These are phyloP conservation scores for Girardinichthys multiradiatus DNA, from an alignment of 2,113 vertebrate species.

Conservation along the genomic window DNA sequence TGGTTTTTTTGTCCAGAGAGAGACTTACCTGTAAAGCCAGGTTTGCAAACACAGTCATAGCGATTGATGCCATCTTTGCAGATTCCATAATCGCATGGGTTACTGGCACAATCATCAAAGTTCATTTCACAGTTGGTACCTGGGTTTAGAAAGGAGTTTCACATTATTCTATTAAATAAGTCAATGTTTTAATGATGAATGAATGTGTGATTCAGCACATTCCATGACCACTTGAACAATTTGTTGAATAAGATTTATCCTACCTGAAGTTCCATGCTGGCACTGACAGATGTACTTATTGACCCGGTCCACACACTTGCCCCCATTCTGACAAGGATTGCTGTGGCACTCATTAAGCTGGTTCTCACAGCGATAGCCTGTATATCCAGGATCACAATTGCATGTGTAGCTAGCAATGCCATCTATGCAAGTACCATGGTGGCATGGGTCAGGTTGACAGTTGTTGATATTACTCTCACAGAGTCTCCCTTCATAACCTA, in stretches of 20 bases:
- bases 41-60: conserved; percentile 91
- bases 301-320: conserved; percentile 91
- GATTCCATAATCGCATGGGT: conserved; percentile 89
- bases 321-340: conserved; percentile 90
- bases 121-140: conserved; percentile 92
- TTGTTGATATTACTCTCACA: conserved; percentile 92
- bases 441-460: conserved; percentile 92
- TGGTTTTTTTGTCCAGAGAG: conserved; percentile 11
- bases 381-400: conserved; percentile 88
- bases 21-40: conserved; percentile 88
- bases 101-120: conserved; percentile 90
- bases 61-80: conserved; percentile 91
- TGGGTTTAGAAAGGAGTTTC: conserved; percentile 47
- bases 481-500: conserved; percentile 89
- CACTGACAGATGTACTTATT: conserved; percentile 93
- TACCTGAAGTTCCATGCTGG: conserved; percentile 90
- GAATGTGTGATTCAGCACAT: not conserved
- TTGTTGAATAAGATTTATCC: not conserved
- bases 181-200: not conserved
- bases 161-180: not conserved
- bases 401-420: conserved; percentile 93
- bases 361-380: conserved; percentile 91
- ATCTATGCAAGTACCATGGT: conserved; percentile 90
- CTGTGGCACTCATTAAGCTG: conserved; percentile 94
- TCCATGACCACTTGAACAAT: not conserved